Base-by-base conservation (phyloP, 2,797 vertebrate species). In the Sciaenops ocellatus region DNA sequence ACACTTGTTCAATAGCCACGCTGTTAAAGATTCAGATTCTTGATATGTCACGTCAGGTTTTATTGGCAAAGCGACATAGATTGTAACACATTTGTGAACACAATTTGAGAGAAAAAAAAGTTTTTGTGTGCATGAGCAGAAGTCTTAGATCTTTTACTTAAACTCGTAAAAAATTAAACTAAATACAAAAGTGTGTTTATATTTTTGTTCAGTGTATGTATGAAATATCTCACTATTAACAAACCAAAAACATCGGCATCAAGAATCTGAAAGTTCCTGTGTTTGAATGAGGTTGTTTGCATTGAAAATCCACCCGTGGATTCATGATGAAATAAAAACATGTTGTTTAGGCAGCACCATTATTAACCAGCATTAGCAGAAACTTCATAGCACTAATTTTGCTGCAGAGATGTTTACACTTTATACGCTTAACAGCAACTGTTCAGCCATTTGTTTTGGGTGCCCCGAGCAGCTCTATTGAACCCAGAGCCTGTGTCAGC, bases 361-460 rank as follows among this genome's bases (percentile, higher is more conserved):
- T 72, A 82, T 87, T 73, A 82, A 83, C 42, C 28, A 38, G 26
- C 80, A 80, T 86, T 82, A 85, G 76, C 54, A 42, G 7, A 64
- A 82, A 80, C 64, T 87, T 71, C 64, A 78, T 82, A 71, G 56
- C 38, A 50, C 60, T 57, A 56, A 84, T 89, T 84, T 65, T 20
- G 61, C 87, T 82, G 80, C n/a, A 82, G 83, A 77, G 78, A 81
- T 87, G 83, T 85, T 87, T 82, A 82, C 57, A 87, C 83, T 85
- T 84, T 64, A 89, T 82, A 73, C 6, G 46, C 76, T 66, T 87
- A 77, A 79, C 64, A 76, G 63, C 22, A 12, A 83, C 78, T 70
- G 76, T 75, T 72, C 47, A 80, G 73, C 28, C 83, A 81, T 89
- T 92, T 90, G 85, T 90, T 91, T 73, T 78, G 56, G 78, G 44